Conservation (phyloP, 2,113 vertebrate genomes). For the Smithornis capensis region DNA sequence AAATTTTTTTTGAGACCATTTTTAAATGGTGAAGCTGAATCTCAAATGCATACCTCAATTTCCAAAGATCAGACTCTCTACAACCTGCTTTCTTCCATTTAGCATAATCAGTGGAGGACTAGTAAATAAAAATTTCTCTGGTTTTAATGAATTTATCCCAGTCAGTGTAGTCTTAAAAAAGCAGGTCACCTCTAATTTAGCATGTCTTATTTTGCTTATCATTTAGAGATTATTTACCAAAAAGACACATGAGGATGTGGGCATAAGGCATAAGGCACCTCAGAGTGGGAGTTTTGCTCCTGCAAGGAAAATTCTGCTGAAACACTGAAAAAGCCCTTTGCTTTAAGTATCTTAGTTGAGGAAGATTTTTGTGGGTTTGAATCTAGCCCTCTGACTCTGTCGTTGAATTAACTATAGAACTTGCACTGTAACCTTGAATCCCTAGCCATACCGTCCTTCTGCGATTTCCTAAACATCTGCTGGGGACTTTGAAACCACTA, state of each 20-base stretch:
- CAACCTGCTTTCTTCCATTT: background rate
- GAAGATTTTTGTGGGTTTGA: background rate
- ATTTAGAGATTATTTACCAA: background rate
- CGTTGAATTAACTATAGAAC: background rate
- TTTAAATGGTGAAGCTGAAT: background rate
- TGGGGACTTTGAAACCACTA: conserved; percentile 43
- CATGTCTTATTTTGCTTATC: background rate
- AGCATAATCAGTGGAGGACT: background rate
- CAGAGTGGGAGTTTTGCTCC: background rate
- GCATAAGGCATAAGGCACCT: background rate
- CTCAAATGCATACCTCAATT: background rate
- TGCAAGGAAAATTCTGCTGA: background rate
- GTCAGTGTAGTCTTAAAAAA: background rate
- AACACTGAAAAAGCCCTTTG: background rate
- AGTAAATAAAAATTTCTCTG: background rate
- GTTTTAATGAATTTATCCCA: background rate
- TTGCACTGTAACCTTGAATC: background rate
- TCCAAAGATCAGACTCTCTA: background rate
- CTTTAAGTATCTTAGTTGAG: background rate
- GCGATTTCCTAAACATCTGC: conserved; percentile 51
- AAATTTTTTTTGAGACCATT: background rate
- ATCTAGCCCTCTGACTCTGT: background rate
- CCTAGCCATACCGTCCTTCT: background rate
- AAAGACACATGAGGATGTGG: background rate
- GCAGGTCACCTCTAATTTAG: background rate